phyloP scores from a whole-genome alignment of 2,113 vertebrate genomes.

The Sitta europaea region DNA sequence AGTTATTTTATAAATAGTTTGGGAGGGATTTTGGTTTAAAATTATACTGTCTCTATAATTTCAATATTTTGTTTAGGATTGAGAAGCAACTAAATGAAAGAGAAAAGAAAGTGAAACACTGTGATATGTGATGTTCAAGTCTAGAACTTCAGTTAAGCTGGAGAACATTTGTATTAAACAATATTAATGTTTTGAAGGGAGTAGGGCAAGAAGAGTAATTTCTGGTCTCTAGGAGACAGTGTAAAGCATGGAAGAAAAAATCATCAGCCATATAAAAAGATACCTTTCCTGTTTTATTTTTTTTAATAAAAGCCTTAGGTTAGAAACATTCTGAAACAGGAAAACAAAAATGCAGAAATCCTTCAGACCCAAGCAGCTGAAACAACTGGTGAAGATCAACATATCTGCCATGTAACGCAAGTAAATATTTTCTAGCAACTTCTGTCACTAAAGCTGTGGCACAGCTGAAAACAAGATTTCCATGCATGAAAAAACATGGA shows the following conservation, averaged over 20 bases:
- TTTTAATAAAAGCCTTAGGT: neutral
- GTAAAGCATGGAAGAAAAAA: neutral
- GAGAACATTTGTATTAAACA: neutral
- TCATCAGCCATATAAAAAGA: neutral
- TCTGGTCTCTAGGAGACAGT: neutral
- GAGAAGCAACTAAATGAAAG: neutral
- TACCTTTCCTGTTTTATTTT: neutral
- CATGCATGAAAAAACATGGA: neutral
- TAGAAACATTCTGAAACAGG: neutral
- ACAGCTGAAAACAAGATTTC: neutral
- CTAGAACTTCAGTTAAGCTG: neutral
- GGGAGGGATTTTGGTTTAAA: neutral
- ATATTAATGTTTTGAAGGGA: neutral
- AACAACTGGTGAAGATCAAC: neutral
- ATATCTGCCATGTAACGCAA: neutral
- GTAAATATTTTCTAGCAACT: neutral
- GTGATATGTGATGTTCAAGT: neutral
- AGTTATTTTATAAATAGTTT: neutral
- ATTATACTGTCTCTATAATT: neutral
- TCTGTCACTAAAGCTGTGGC: neutral
- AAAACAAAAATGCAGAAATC: neutral
- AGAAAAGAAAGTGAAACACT: neutral
- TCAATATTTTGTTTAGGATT: neutral
- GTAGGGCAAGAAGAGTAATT: neutral
- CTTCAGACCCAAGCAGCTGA: neutral